Evolutionary conservation across 1,140 invertebrate species (phyloP), one percentile per base, ranked within the genome.

Genomic region (Trissolcus basalis): DNA sequence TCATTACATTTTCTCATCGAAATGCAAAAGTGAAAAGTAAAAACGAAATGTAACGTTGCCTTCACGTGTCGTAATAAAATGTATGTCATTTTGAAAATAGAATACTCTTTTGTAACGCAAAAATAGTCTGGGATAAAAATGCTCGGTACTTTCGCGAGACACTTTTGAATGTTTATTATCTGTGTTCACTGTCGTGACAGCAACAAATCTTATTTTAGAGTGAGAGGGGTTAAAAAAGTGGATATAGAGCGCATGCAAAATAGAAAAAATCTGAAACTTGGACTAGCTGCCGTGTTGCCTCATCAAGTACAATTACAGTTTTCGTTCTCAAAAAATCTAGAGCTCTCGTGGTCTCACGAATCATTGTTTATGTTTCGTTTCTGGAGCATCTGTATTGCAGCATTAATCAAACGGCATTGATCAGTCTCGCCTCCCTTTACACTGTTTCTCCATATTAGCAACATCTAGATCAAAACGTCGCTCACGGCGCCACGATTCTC

Each of bases 1-100:
- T 53, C 50, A 53, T 53, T 53, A 53, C 14, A 53, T 53, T 53
- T 13, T 41, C 35, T 53, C 19, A 27, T 27, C 16, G 35, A 8
- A 39, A 53, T 53, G 33, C 15, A 41, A 53, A 53, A 39, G 39
- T 13, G 35, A 16, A 10, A 50, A 35, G 32, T 50, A 41, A 41
- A 53, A 36, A 39, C 3, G 50, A 39, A 16, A 53, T 33, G 11
- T 41, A 53, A 16, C 50, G 36, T 1, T 35, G 35, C 32, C 15
- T 41, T n/a, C 8, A 27, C 19, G 12, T 53, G 50, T 41, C 11
- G 39, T 53, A 41, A 41, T 41, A 53, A 53, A 53, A 53, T 53
- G 35, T 53, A 19, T 53, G 50, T 41, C 50, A 16, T 41, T 35
- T 16, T 36, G 35, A 15, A 53, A 53, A 41, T 53, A 53, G 15